Evolutionary conservation across 2,797 vertebrate species (phyloP).

Genomic region (Cossypha caffra): DNA sequence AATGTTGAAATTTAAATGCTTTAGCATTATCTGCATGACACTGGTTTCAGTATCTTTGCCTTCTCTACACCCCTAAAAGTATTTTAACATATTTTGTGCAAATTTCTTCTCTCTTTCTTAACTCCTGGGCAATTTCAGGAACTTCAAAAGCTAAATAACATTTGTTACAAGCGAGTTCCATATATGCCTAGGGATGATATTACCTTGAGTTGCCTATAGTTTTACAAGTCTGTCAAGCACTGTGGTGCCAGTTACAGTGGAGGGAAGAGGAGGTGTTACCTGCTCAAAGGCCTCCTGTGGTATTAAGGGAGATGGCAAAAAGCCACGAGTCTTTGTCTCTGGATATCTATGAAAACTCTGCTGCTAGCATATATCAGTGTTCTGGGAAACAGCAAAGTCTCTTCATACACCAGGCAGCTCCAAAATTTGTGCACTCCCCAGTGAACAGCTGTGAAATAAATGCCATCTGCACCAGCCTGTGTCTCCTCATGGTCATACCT

Average conservation of each 20-base stretch:
- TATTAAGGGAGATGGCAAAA: not conserved
- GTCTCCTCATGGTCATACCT: not conserved
- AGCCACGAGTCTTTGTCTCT: not conserved
- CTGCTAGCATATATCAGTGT: not conserved
- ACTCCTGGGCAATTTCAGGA: not conserved
- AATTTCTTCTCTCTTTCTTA: not conserved
- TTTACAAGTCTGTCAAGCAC: not conserved
- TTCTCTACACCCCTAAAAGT: not conserved
- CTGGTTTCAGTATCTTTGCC: not conserved
- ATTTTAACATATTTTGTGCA: not conserved
- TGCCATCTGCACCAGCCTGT: not conserved
- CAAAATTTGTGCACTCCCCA: not conserved
- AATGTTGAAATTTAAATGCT: not conserved
- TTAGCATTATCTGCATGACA: not conserved
- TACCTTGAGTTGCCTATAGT: not conserved
- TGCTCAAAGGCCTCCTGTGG: not conserved
- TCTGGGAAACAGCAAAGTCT: not conserved
- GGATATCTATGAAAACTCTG: not conserved
- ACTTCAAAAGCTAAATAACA: constrained; percentile 5
- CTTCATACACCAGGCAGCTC: not conserved
- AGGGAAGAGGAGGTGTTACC: not conserved
- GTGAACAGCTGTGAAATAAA: not conserved
- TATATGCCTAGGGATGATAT: not conserved
- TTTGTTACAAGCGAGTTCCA: not conserved
- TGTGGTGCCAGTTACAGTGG: not conserved